phyloP scores from a whole-genome alignment of 2,888 invertebrate genomes.

The Mayetiola destructor region DNA sequence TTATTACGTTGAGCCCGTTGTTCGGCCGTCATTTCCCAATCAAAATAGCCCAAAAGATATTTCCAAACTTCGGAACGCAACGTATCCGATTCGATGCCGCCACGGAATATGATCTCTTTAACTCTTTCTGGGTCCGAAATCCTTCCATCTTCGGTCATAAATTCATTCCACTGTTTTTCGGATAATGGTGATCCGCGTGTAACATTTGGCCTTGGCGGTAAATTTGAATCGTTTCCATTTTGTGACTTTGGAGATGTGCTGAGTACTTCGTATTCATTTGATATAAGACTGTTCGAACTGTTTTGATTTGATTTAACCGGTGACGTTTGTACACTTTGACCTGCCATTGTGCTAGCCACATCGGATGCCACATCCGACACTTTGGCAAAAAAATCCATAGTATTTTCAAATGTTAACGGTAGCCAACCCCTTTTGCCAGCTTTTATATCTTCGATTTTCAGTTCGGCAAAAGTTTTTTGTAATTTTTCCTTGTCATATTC shows the following conservation, averaged over 20 bases:
- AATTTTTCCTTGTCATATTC: slow-evolving; percentile 50
- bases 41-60: slow-evolving; percentile 75
- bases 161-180: slow-evolving; percentile 65
- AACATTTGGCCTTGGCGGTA: slow-evolving; percentile 15
- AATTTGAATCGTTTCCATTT: not conserved
- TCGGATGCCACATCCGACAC: slow-evolving; percentile 5
- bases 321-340: not conserved
- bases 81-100: slow-evolving; percentile 65
- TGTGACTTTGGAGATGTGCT: slow-evolving; percentile 37
- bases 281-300: slow-evolving; percentile 23
- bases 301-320: not conserved
- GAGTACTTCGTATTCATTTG: slow-evolving; percentile 30
- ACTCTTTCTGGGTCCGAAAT: slow-evolving; percentile 63
- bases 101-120: slow-evolving; percentile 78
- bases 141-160: slow-evolving; percentile 66
- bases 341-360: not conserved
- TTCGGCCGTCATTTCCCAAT: slow-evolving; percentile 63
- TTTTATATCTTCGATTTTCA: slow-evolving; percentile 48
- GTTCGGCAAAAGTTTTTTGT: slow-evolving; percentile 72
- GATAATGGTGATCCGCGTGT: slow-evolving; percentile 49
- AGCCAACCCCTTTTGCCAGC: slow-evolving; percentile 30
- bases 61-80: slow-evolving; percentile 79
- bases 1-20: slow-evolving; percentile 56
- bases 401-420: slow-evolving; percentile 22
- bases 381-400: slow-evolving; percentile 26